Base-by-base conservation (phyloP, 2,888 invertebrate genomes). In the Eucera pruinosa region DNA sequence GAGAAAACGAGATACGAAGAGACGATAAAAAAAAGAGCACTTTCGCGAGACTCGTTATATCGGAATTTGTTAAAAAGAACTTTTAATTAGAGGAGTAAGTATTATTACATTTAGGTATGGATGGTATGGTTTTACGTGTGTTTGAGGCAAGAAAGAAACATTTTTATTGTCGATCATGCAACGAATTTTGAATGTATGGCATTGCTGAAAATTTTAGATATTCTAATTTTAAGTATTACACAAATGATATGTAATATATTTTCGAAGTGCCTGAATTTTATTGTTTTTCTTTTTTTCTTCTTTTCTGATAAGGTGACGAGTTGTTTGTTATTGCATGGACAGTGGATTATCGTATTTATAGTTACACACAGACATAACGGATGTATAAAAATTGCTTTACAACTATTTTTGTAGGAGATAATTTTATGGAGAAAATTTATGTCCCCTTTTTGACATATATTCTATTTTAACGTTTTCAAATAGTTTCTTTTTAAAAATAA, bases 221-320 rank as follows among this genome's bases (percentile, higher is more conserved):
- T 78, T n/a, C 39, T 82, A 84, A 71, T 82, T 76, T 78, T 76
- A 78, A 80, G 58, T 72, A 78, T 69, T 75, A 55, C 61, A 61
- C 55, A 69, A 72, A 75, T 76, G 52, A 61, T 71, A 64, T 81
- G 66, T 75, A 73, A 81, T 77, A 84, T 84, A 74, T 84, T 79
- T 82, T 78, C 65, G 64, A 76, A 70, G 62, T 72, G 69, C 73
- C 78, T 71, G 62, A 77, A 81, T 60, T n/a, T 66, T 58, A 72
- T 77, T 55, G 71, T 70, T 74, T 74, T 54, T 71, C 23, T 23
- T 36, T 50, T 11, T 39, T 39, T 1, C n/a, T 54, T 33, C 54
- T 25, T 52, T 58, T 45, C 60, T 45, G 39, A 50, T 47, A 65
- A 66, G 55, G 18, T 15, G 39, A 77, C 33, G n/a, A 58, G 60